Conservation (phyloP, 2,797 vertebrate species). For the Naso thynnoides region DNA sequence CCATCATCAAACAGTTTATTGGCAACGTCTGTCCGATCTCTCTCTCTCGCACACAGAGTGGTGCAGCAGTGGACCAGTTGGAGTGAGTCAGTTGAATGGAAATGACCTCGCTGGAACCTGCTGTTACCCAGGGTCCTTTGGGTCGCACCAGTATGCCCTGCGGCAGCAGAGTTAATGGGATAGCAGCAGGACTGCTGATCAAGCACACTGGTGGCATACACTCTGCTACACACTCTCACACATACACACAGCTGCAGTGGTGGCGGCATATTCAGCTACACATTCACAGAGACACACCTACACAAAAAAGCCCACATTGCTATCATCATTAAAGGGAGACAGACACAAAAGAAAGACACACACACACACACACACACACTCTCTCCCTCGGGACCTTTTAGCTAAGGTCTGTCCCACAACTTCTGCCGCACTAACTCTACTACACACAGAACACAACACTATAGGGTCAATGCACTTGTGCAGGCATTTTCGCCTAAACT, state of each 20-base stretch:
- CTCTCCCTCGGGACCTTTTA: conserved; percentile 28
- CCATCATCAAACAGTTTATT: conserved; percentile 16
- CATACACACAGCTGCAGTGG: conserved; percentile 12
- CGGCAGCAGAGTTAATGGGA: conserved; percentile 76
- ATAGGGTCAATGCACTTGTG: conserved; percentile 6
- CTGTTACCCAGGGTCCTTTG: conserved; percentile 73
- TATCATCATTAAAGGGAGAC: conserved; percentile 40
- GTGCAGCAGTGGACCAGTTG: conserved; percentile 39
- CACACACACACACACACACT: neutral
- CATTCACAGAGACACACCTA: conserved; percentile 30
- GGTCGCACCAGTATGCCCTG: conserved; percentile 69
- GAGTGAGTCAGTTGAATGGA: conserved; percentile 63
- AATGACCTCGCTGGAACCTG: conserved; percentile 70
- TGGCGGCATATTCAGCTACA: conserved; percentile 36
- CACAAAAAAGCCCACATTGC: conserved; percentile 13
- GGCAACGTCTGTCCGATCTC: conserved; percentile 6
- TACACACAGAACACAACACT: conserved; percentile 23
- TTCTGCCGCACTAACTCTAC: conserved; percentile 1
- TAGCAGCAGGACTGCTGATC: conserved; percentile 78
- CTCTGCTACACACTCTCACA: conserved; percentile 23
- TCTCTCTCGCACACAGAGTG: neutral
- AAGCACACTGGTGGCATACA: conserved; percentile 64
- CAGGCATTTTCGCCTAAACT: conserved; percentile 11
- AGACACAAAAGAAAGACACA: conserved; percentile 15
- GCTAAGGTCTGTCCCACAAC: conserved; percentile 24